Percentiles rank a stretch among this genome's conserved stretches.
These are phyloP conservation scores for Coecobrya sp. DNA, from an alignment of 2,888 invertebrate species.

Conservation along the genomic window DNA sequence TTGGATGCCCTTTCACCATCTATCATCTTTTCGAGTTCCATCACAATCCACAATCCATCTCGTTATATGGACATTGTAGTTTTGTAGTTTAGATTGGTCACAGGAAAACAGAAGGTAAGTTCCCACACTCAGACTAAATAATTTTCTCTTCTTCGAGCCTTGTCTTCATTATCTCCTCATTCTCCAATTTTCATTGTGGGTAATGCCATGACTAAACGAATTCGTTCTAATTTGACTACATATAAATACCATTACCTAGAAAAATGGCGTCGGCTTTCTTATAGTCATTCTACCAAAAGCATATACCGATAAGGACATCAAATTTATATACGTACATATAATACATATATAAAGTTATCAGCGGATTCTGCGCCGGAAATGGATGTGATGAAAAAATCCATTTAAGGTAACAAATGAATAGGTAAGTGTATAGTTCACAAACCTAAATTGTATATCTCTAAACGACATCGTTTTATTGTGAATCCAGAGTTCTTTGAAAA, in stretches of 20 bases:
- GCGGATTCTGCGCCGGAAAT: too few relatives aligned
- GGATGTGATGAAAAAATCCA: too few relatives aligned
- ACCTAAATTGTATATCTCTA: too few relatives aligned
- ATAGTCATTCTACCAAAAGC: too few relatives aligned
- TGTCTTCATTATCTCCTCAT: conserved; percentile 7
- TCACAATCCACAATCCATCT: background rate
- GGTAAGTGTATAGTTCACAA: too few relatives aligned
- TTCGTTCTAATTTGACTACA: background rate
- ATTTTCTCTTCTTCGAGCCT: background rate
- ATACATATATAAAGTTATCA: too few relatives aligned
- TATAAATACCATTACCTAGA: background rate
- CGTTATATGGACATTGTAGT: background rate
- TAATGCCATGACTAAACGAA: background rate
- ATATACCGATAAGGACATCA: too few relatives aligned
- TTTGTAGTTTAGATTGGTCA: background rate
- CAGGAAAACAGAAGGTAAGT: conserved; percentile 50
- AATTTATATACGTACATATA: too few relatives aligned
- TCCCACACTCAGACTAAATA: conserved; percentile 37
- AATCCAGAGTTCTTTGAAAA: too few relatives aligned
- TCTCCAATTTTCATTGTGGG: background rate
- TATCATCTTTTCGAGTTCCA: background rate
- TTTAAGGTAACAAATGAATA: too few relatives aligned
- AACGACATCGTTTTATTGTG: too few relatives aligned
- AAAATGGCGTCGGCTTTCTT: too few relatives aligned
- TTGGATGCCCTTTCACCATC: background rate